A percentile compares a stretch with the other conserved stretches of the same genome.
Conservation (phyloP, 2,888 invertebrate species). For the Drosophila birchii region DNA sequence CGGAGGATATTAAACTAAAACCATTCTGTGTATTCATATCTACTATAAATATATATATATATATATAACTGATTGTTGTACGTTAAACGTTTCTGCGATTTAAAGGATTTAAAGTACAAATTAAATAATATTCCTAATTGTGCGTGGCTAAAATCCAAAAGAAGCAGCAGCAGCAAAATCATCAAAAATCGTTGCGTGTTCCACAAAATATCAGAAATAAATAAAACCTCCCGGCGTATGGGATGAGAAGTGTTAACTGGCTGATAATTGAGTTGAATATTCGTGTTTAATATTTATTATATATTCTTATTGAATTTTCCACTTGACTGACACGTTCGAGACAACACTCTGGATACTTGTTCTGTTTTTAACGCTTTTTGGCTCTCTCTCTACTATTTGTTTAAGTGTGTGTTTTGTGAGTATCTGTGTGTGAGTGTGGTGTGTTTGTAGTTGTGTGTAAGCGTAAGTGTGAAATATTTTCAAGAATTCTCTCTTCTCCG, state of each 20-base stretch:
- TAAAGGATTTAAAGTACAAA: constrained; percentile 26
- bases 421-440: constrained; percentile 48
- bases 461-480: constrained; percentile 74
- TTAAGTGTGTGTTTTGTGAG: constrained; percentile 41
- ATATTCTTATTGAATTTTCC: constrained; percentile 73
- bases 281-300: constrained; percentile 73
- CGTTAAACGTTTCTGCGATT: constrained; percentile 52
- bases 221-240: constrained; percentile 25
- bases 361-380: constrained; percentile 61
- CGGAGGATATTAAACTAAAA: constrained; percentile 22
- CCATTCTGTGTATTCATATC: constrained; percentile 31
- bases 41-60: constrained; percentile 7
- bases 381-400: constrained; percentile 26
- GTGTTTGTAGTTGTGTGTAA: constrained; percentile 50
- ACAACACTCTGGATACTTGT: constrained; percentile 31
- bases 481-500: constrained; percentile 75
- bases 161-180: constrained; percentile 11
- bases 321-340: constrained; percentile 53
- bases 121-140: constrained; percentile 46
- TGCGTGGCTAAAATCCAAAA: constrained; percentile 69
- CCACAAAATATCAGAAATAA: constrained; percentile 39
- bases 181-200: constrained; percentile 51
- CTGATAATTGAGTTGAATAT: constrained; percentile 65
- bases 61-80: constrained; percentile 64
- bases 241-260: constrained; percentile 68